Conservation (phyloP, 2,888 invertebrate species). For the Allygus modestus region DNA sequence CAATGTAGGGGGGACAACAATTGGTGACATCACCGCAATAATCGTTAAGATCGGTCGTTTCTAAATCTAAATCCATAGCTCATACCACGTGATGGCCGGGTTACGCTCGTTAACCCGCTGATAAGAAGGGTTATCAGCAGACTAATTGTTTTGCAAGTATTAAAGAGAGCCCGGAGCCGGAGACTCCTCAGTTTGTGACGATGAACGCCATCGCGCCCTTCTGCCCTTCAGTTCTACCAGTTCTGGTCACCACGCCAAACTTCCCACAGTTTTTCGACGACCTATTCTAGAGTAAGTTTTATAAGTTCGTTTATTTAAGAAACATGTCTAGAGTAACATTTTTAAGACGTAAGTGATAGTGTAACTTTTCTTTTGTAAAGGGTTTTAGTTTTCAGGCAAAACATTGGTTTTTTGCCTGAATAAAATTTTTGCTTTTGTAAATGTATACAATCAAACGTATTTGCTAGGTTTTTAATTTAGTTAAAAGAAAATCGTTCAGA, state of each 20-base stretch:
- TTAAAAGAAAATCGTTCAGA: no score
- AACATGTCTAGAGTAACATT: no score
- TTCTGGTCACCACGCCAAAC: not conserved
- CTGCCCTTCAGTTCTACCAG: not conserved
- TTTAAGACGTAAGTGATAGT: no score
- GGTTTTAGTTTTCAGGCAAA: no score
- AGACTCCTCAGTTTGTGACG: constrained; percentile 2
- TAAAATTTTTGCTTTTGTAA: no score
- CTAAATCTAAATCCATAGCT: constrained; percentile 24
- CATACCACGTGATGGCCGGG: not conserved
- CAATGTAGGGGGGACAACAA: not conserved
- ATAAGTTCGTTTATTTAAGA: no score
- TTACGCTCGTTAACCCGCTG: constrained; percentile 38
- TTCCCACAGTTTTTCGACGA: not conserved
- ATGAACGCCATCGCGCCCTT: not conserved
- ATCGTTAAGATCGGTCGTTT: constrained; percentile 29
- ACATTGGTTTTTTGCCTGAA: no score
- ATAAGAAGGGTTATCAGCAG: constrained; percentile 22
- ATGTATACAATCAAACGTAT: no score
- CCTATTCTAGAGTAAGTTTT: not conserved
- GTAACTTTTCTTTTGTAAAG: no score
- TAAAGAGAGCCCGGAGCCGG: not conserved
- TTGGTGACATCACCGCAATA: constrained; percentile 23
- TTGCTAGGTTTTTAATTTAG: no score
- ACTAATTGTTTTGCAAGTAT: constrained; percentile 45